phyloP scores from a whole-genome alignment of 2,888 invertebrate genomes.

The Acleris laterana region DNA sequence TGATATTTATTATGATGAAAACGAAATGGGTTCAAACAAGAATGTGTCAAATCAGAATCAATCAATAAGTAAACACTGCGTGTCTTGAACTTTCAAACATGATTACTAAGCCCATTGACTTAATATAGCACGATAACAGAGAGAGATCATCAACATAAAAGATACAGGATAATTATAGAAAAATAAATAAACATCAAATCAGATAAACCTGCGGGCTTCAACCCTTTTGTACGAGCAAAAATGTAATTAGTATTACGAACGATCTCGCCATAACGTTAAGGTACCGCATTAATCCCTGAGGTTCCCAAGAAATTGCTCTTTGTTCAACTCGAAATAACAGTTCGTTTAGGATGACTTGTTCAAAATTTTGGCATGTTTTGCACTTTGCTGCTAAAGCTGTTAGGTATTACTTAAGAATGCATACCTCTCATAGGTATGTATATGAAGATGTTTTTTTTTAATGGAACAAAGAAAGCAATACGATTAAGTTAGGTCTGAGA shows the following conservation, averaged over 20 bases:
- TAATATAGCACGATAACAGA: constrained; percentile 3
- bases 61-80: no score
- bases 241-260: constrained; percentile 33
- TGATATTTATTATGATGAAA: no score
- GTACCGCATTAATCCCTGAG: constrained; percentile 24
- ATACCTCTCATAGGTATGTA: no score
- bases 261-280: constrained; percentile 29
- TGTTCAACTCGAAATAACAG: constrained; percentile 20
- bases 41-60: no score
- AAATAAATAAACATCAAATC: constrained; percentile 26
- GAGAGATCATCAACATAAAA: neutral
- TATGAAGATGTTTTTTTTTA: no score
- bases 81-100: no score
- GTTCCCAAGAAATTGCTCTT: constrained; percentile 20
- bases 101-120: neutral
- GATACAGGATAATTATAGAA: constrained; percentile 3
- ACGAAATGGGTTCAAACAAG: no score
- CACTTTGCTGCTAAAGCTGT: neutral
- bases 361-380: neutral
- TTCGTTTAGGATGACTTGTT: constrained; percentile 14
- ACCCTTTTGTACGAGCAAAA: constrained; percentile 31
- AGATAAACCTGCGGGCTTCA: constrained; percentile 23
- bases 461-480: no score
- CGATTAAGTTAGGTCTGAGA: no score
- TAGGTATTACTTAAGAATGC: no score